A percentile compares a stretch with the other conserved stretches of the same genome.
Evolutionary conservation across 2,113 vertebrate species (phyloP).

Genomic region (Pluvianellus socialis): DNA sequence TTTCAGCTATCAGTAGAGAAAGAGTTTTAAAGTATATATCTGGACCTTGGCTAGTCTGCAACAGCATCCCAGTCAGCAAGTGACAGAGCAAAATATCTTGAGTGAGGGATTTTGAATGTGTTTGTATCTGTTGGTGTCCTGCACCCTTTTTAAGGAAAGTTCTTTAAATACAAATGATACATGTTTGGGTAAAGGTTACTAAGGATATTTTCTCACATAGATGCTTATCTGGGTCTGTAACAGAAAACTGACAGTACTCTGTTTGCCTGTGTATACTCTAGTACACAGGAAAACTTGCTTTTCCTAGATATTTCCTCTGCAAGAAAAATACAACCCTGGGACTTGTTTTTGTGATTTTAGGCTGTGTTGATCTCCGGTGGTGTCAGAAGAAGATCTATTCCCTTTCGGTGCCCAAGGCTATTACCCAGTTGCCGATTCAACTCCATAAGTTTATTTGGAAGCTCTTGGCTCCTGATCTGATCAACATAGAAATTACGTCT

Average conservation of each 20-base stretch:
- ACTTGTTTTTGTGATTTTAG: constrained; percentile 45
- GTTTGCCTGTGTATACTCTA: not conserved
- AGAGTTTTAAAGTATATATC: not conserved
- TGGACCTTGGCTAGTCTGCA: not conserved
- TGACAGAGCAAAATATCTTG: not conserved
- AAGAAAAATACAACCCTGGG: not conserved
- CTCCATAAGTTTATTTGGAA: constrained; percentile 85
- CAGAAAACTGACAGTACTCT: not conserved
- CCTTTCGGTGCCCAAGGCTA: constrained; percentile 75
- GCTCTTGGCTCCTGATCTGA: constrained; percentile 69
- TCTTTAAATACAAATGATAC: not conserved
- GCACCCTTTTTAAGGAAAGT: not conserved
- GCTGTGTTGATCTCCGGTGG: constrained; percentile 58
- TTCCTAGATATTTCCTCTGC: not conserved
- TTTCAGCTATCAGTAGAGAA: not conserved
- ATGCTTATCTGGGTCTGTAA: not conserved
- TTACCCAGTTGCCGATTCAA: constrained; percentile 74
- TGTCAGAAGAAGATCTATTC: constrained; percentile 61
- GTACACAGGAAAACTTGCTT: not conserved
- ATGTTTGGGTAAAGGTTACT: not conserved
- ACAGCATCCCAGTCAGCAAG: not conserved
- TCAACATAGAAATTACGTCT: constrained; percentile 72
- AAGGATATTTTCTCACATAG: not conserved
- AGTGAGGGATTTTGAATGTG: not conserved
- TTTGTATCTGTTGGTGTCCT: not conserved